These are phyloP conservation scores for Pandemis heparana DNA, from an alignment of 2,888 invertebrate species.

Conservation along the genomic window DNA sequence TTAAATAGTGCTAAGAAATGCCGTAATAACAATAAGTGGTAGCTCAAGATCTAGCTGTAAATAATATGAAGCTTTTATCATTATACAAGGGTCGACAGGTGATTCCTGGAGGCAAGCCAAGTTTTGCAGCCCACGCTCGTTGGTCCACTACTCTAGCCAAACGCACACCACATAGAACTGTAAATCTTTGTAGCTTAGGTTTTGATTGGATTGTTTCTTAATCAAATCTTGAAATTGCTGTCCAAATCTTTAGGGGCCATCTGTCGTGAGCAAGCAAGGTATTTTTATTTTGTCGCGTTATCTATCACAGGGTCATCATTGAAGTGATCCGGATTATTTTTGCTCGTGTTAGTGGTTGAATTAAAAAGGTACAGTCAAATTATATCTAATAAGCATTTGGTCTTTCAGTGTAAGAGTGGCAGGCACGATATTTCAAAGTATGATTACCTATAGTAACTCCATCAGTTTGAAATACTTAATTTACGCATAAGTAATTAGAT, in stretches of 20 bases:
- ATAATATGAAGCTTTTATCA: slow-evolving; percentile 80
- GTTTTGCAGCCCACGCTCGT: slow-evolving; percentile 69
- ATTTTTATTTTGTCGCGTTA: slow-evolving; percentile 72
- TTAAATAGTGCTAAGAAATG: slow-evolving; percentile 1
- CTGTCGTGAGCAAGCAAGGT: slow-evolving; percentile 68
- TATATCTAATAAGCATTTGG: too few species aligned
- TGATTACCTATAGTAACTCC: too few species aligned
- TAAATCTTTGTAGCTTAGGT: slow-evolving; percentile 47
- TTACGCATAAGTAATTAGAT: too few species aligned
- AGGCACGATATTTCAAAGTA: too few species aligned
- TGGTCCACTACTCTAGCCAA: slow-evolving; percentile 57
- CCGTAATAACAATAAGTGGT: slow-evolving; percentile 61
- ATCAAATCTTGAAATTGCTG: slow-evolving; percentile 71
- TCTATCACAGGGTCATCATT: slow-evolving; percentile 61
- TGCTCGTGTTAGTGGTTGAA: neutral
- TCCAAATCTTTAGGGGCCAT: slow-evolving; percentile 76
- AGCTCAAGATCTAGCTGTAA: slow-evolving; percentile 69
- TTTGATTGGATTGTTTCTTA: slow-evolving; percentile 49
- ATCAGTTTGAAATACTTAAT: too few species aligned
- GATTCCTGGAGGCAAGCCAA: slow-evolving; percentile 76
- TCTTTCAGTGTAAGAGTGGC: too few species aligned
- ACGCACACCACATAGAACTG: slow-evolving; percentile 45
- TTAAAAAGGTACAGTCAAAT: neutral
- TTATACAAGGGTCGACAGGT: slow-evolving; percentile 81
- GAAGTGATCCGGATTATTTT: slow-evolving; percentile 47